Evolutionary conservation across 2,797 vertebrate species (phyloP), one percentile per base, ranked within the genome.

Genomic region (Tolypeutes matacus): DNA sequence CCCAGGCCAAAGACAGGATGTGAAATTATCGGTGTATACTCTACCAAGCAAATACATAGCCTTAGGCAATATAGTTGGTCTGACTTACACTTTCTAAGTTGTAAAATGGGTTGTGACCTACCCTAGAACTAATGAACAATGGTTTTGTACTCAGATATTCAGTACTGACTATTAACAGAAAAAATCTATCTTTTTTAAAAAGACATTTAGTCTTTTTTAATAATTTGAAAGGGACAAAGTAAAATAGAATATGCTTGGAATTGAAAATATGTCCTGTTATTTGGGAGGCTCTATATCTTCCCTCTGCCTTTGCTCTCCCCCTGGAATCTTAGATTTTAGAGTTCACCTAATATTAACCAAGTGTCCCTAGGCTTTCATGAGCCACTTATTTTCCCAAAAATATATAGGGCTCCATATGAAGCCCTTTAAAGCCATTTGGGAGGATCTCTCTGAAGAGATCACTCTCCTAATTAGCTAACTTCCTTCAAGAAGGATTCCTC

Each of bases 31-130:
- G 81, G 5, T 36, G 39, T 31, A 11, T 13, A 27, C 14, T 62
- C 53, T 73, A 53, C 56, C 39, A 80, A 86, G 27, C 12, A 83
- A 89, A 94, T 77, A 77, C 3, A 65, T 42, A 36, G 51, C 69
- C 80, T 85, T 76, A 56, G 92, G 91, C 69, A 93, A 84, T 7
- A 73, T 46, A 85, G 13, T 60, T 83, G 31, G 90, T 87, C 51
- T 83, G 36, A 91, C 21, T 85, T 70, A 81, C 5, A 11, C 29
- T 86, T 94, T 49, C 81, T 18, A 93, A 83, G 93, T 89, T 96
- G 15, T 92, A 94, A 96, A 75, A 89, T 89, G 91, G 69, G 15
- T 36, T 93, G 67, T 89, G 27, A 85, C 62, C 72, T 95, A 89
- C 34, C 49, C 20, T 73, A 95, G 31, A 87, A 72, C 34, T 89